Percentiles rank a stretch among this genome's conserved stretches.
These are phyloP conservation scores for Trissolcus brochymenae DNA, from an alignment of 2,888 invertebrate genomes.

Conservation along the genomic window DNA sequence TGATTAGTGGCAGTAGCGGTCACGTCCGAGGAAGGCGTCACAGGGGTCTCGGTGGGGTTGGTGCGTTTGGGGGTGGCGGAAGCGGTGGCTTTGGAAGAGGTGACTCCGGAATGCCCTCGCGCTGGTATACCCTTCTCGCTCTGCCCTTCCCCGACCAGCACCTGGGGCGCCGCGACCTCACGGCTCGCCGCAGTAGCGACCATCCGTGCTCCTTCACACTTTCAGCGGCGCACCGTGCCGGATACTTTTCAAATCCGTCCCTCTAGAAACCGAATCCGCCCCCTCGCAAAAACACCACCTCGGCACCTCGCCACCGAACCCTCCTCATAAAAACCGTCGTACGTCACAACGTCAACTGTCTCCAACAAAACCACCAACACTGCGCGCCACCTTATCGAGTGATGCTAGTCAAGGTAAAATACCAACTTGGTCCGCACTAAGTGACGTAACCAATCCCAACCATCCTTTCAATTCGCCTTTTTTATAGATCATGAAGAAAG, in stretches of 20 bases:
- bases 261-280: constrained; percentile 60
- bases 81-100: constrained; percentile 76
- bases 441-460: constrained; percentile 36
- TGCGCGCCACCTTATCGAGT: constrained; percentile 58
- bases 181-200: constrained; percentile 78
- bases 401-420: constrained; percentile 72
- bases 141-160: constrained; percentile 96
- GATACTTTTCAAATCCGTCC: constrained; percentile 90
- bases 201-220: constrained; percentile 85
- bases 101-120: constrained; percentile 83
- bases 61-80: constrained; percentile 75
- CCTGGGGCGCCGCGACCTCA: constrained; percentile 88
- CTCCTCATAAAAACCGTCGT: constrained; percentile 64
- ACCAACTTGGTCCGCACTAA: constrained; percentile 37
- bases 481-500: too few species aligned
- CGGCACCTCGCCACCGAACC: constrained; percentile 61
- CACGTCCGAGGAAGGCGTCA: constrained; percentile 73
- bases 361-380: constrained; percentile 64
- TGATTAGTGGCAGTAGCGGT: constrained; percentile 74
- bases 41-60: constrained; percentile 72
- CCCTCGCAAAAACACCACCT: constrained; percentile 57
- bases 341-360: constrained; percentile 68
- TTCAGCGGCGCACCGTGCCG: constrained; percentile 84
- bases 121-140: constrained; percentile 93
- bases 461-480: too few species aligned